Percentiles rank a stretch among this genome's conserved stretches.
Evolutionary conservation across 30 jellyfish, hydroid and myxozoan species (phyloP).

Genomic region (Chrysaora quinquecirrha): DNA sequence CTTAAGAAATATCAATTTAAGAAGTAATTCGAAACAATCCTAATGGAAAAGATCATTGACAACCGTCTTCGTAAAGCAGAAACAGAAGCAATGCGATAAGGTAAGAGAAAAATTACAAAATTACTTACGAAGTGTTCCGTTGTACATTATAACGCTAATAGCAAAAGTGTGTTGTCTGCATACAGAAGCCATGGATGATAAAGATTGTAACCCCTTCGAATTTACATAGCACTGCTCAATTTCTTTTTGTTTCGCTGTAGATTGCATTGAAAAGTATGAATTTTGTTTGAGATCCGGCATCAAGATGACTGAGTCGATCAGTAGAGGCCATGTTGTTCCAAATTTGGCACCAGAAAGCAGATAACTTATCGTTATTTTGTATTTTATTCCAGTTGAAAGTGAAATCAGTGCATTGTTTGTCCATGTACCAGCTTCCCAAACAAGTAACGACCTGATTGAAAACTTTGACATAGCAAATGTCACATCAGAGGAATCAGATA

Average conservation of each 20-base stretch:
- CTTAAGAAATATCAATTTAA: too few relatives aligned
- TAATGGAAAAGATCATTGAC: too few relatives aligned
- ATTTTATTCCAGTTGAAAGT: constrained; percentile 41
- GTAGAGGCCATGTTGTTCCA: constrained; percentile 94
- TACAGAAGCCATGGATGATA: constrained; percentile 38
- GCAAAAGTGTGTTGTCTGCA: constrained; percentile 85
- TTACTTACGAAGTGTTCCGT: constrained; percentile 80
- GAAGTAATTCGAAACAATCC: too few relatives aligned
- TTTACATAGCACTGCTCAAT: constrained; percentile 54
- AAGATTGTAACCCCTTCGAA: constrained; percentile 47
- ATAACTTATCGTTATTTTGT: constrained; percentile 65
- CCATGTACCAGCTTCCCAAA: constrained; percentile 78
- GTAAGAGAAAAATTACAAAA: background rate
- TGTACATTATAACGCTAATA: constrained; percentile 64
- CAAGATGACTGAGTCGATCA: constrained; percentile 76
- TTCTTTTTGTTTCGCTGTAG: constrained; percentile 47
- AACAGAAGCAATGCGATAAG: too few relatives aligned
- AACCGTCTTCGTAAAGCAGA: too few relatives aligned
- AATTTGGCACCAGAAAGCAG: constrained; percentile 25
- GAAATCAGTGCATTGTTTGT: constrained; percentile 42
- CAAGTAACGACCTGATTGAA: constrained; percentile 46
- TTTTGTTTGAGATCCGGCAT: constrained; percentile 70
- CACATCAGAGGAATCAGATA: constrained; percentile 15
- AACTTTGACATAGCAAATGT: constrained; percentile 14
- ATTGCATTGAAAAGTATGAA: constrained; percentile 40